Conservation (phyloP, 2,888 invertebrate genomes). For the Nymphalis c-album region DNA sequence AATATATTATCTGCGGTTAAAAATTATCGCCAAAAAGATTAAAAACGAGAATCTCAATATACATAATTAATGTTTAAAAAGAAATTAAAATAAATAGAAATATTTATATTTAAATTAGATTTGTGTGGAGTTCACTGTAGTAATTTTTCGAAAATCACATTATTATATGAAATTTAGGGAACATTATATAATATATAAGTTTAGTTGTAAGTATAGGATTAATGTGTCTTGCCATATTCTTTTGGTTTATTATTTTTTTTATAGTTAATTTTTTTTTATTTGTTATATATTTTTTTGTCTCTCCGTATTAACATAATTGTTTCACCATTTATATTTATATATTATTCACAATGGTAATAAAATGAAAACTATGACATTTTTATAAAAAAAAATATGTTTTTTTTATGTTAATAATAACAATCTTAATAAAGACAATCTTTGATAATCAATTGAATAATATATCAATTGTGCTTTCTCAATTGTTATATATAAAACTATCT, state of each 20-base stretch:
- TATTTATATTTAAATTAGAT: conserved; percentile 1
- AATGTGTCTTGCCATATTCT: conserved; percentile 33
- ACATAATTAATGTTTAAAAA: conserved; percentile 8
- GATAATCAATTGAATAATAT: too few relatives aligned
- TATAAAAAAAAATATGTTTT: too few relatives aligned
- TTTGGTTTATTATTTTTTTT: conserved; percentile 23
- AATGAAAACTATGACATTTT: too few relatives aligned
- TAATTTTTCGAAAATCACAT: conserved; percentile 25
- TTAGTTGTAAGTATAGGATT: conserved; percentile 14
- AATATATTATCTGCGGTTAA: background rate
- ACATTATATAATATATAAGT: conserved; percentile 5
- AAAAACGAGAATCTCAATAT: conserved; percentile 12
- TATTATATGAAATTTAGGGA: conserved; percentile 26
- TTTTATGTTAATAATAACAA: too few relatives aligned
- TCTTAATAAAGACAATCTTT: too few relatives aligned
- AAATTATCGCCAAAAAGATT: conserved; percentile 11
- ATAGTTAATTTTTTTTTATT: conserved; percentile 1
- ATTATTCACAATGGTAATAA: too few relatives aligned
- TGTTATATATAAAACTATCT: too few relatives aligned
- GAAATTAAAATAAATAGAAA: background rate
- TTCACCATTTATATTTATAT: too few relatives aligned
- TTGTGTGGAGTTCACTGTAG: conserved; percentile 21
- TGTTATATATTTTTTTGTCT: background rate
- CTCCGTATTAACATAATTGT: too few relatives aligned
- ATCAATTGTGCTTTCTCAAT: too few relatives aligned